A percentile compares a stretch with the other conserved stretches of the same genome.
These are phyloP conservation scores for Riptortus pedestris DNA, from an alignment of 1,140 invertebrate species.

Conservation along the genomic window DNA sequence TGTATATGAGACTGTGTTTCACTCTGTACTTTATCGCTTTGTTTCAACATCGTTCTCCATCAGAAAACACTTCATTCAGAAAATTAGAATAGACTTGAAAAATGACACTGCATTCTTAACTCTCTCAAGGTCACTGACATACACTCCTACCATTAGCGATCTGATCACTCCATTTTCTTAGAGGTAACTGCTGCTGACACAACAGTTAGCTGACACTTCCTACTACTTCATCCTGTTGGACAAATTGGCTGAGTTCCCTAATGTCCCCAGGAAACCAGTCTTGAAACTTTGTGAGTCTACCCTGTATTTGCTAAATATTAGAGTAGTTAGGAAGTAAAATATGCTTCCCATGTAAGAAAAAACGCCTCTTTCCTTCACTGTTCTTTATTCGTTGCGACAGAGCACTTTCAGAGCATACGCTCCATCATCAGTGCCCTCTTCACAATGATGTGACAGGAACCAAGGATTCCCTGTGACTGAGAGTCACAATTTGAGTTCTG, in stretches of 20 bases:
- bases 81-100: not conserved
- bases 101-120: not conserved
- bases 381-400: too few species aligned
- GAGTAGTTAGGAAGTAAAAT: too few species aligned
- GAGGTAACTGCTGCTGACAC: not conserved
- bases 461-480: too few species aligned
- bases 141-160: not conserved
- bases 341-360: too few species aligned
- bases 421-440: too few species aligned
- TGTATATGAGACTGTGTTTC: not conserved
- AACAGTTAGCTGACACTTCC: not conserved
- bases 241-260: not conserved
- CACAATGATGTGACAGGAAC: too few species aligned
- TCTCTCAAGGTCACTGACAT: not conserved
- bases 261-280: not conserved
- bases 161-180: not conserved
- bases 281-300: not conserved
- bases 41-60: not conserved
- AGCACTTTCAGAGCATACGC: too few species aligned
- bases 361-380: too few species aligned
- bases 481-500: too few species aligned
- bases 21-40: not conserved
- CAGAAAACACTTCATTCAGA: not conserved
- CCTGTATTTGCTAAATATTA: too few species aligned
- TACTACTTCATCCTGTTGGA: not conserved